Conservation (phyloP, 2,113 vertebrate species). For the Carettochelys insculpta region DNA sequence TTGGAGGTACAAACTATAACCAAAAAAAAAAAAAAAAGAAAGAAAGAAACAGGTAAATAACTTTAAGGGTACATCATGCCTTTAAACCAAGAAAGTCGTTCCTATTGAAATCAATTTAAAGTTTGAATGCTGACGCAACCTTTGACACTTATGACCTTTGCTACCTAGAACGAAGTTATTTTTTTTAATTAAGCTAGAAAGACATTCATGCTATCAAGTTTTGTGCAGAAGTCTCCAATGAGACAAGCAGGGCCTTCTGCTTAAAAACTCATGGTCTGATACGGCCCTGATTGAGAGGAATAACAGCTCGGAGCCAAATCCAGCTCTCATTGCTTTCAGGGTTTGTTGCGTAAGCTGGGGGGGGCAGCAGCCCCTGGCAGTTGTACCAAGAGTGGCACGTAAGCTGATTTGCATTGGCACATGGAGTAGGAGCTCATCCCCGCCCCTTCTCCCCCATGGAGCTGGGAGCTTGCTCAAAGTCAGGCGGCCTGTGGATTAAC, state of each 20-base stretch:
- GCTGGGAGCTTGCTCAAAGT: too few relatives aligned
- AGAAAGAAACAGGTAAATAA: fast-evolving
- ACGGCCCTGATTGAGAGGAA: not conserved
- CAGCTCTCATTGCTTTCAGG: fast-evolving
- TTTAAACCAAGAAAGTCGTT: fast-evolving
- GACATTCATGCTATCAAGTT: fast-evolving
- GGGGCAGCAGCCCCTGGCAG: too few relatives aligned
- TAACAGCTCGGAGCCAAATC: fast-evolving
- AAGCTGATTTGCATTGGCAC: too few relatives aligned
- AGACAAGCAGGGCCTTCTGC: not conserved
- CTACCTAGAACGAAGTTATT: not conserved
- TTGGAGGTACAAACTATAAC: too few relatives aligned
- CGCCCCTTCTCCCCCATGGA: too few relatives aligned
- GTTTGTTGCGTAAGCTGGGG: too few relatives aligned
- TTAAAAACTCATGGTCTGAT: not conserved
- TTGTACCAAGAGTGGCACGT: too few relatives aligned
- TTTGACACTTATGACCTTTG: fast-evolving
- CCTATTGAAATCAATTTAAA: fast-evolving
- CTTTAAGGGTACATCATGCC: fast-evolving
- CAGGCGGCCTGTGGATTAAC: too few relatives aligned
- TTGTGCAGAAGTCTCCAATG: not conserved
- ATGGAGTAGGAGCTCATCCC: too few relatives aligned
- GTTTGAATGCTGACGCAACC: fast-evolving
- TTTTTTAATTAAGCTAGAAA: too few relatives aligned
- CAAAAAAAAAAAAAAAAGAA: too few relatives aligned